Evolutionary conservation across 2,888 invertebrate genomes (phyloP).

Genomic region (Nowickia ferox): DNA sequence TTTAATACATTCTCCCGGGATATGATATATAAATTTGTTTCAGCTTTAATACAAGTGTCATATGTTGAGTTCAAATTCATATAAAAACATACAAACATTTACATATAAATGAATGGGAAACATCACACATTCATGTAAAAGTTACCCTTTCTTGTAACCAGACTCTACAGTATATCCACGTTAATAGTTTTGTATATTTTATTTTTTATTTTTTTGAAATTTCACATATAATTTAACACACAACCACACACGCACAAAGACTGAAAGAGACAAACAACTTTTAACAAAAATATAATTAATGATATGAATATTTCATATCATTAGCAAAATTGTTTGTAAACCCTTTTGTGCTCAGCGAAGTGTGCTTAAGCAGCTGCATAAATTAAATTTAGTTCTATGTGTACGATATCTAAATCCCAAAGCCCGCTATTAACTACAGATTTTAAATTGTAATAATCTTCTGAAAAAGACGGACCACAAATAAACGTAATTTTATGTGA

Average conservation of each 20-base stretch:
- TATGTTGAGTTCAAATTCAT: conserved; percentile 52
- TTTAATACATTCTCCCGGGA: conserved; percentile 68
- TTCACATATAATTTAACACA: conserved; percentile 12
- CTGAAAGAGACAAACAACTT: background rate
- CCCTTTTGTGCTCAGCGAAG: conserved; percentile 29
- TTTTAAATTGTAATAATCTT: no score
- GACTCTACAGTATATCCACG: conserved; percentile 28
- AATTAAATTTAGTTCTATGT: background rate
- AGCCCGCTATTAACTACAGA: no score
- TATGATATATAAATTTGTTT: conserved; percentile 52
- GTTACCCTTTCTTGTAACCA: background rate
- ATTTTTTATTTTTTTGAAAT: background rate
- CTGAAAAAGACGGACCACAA: no score
- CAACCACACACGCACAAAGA: background rate
- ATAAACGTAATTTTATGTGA: no score
- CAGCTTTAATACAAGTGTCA: conserved; percentile 65
- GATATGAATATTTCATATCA: conserved; percentile 68
- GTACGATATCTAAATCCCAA: no score
- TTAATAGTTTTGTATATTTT: conserved; percentile 32
- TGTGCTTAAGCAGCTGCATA: background rate
- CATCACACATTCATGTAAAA: background rate
- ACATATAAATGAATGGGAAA: conserved; percentile 4
- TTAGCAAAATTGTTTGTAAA: conserved; percentile 34
- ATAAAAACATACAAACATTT: no score
- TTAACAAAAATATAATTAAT: conserved; percentile 67